Evolutionary conservation across 2,797 vertebrate genomes (phyloP).

Genomic region (Typhlichthys subterraneus): DNA sequence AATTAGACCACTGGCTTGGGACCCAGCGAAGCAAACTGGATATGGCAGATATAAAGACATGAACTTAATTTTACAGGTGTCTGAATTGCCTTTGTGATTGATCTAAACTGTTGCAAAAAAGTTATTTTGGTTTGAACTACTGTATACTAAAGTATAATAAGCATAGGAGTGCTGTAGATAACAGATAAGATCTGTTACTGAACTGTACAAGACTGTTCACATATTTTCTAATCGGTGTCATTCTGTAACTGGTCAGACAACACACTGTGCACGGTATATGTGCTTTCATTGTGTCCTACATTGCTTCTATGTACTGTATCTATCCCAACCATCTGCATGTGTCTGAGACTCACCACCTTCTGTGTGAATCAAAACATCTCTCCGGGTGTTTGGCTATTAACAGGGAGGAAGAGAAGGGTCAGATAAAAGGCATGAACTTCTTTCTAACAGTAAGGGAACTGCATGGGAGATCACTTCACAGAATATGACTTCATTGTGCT

Average conservation of each 20-base stretch:
- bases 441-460: constrained; percentile 52
- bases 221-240: constrained; percentile 50
- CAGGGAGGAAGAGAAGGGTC: constrained; percentile 29
- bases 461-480: constrained; percentile 30
- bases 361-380: constrained; percentile 5
- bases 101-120: no score
- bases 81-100: no score
- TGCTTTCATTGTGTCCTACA: constrained; percentile 5
- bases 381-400: constrained; percentile 36
- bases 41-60: not conserved
- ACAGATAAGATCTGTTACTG: not conserved
- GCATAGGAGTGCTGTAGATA: no score
- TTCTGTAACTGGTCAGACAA: constrained; percentile 51
- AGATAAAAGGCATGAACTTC: constrained; percentile 47
- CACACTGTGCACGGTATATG: constrained; percentile 5
- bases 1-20: constrained; percentile 70
- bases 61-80: no score
- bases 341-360: no score
- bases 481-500: constrained; percentile 33
- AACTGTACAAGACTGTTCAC: constrained; percentile 4
- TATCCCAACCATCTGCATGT: not conserved
- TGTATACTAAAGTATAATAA: no score
- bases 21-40: constrained; percentile 32
- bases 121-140: no score
- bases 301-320: not conserved